These are phyloP conservation scores for Notocelia uddmanniana DNA, from an alignment of 2,888 invertebrate genomes.

Conservation along the genomic window DNA sequence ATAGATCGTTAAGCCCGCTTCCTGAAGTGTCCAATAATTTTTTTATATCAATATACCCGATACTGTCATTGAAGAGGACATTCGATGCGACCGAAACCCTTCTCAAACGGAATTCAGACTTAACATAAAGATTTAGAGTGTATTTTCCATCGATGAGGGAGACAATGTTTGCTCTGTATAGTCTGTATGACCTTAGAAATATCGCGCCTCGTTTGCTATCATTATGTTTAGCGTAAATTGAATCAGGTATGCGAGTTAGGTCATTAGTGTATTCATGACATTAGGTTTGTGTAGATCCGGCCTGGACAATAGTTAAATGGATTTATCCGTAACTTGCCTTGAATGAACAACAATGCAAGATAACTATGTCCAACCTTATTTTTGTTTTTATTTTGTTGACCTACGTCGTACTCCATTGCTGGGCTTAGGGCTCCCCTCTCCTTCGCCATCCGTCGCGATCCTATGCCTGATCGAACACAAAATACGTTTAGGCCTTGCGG, in stretches of 20 bases:
- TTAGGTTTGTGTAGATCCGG: constrained; percentile 18
- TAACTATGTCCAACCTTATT: no score
- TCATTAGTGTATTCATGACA: constrained; percentile 20
- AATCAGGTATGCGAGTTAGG: constrained; percentile 36
- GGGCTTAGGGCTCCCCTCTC: no score
- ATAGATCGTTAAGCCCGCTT: constrained; percentile 28
- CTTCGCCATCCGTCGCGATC: no score
- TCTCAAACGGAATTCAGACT: constrained; percentile 9
- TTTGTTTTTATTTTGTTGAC: no score
- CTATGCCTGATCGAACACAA: no score
- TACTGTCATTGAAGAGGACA: constrained; percentile 33
- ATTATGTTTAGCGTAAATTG: constrained; percentile 40
- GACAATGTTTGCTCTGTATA: constrained; percentile 33
- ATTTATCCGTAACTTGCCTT: not conserved
- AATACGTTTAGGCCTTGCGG: no score
- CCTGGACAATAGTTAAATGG: not conserved
- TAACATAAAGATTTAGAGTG: not conserved
- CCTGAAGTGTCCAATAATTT: constrained; percentile 24
- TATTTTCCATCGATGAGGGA: not conserved
- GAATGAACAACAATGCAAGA: not conserved
- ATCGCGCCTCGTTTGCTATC: constrained; percentile 40
- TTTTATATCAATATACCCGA: constrained; percentile 29
- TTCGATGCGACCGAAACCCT: constrained; percentile 25
- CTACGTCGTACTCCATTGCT: no score
- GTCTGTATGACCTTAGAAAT: constrained; percentile 39